A percentile compares a stretch with the other conserved stretches of the same genome.
Conservation (phyloP, 2,888 invertebrate genomes). For the Blastobasis adustella region DNA sequence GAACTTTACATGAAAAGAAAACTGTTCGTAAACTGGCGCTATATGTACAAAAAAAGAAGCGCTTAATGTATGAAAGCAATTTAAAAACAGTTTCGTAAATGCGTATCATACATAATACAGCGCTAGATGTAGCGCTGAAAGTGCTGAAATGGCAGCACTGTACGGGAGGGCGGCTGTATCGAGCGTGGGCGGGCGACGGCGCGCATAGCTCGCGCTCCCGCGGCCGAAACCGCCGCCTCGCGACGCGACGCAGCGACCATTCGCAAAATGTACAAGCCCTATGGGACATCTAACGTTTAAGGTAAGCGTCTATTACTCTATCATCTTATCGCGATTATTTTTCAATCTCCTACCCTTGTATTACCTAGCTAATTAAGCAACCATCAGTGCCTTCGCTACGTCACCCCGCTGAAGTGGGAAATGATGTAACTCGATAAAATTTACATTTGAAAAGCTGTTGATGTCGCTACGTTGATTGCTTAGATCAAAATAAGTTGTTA, state of each 20-base stretch:
- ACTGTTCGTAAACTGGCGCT: too few relatives aligned
- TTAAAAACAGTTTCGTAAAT: too few relatives aligned
- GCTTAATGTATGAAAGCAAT: too few relatives aligned
- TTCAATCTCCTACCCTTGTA: too few relatives aligned
- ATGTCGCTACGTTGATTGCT: neutral
- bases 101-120: neutral
- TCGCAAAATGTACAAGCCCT: too few relatives aligned
- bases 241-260: conserved; percentile 13
- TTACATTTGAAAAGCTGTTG: conserved; percentile 12
- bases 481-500: too few relatives aligned
- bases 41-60: too few relatives aligned
- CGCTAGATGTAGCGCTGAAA: too few relatives aligned
- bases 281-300: conserved; percentile 17
- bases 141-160: conserved; percentile 14
- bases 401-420: neutral
- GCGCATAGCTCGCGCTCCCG: conserved; percentile 32
- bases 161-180: conserved; percentile 36
- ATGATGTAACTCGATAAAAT: conserved; percentile 41
- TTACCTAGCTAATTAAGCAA: too few relatives aligned
- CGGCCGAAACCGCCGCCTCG: conserved; percentile 27
- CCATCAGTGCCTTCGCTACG: neutral
- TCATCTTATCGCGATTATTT: too few relatives aligned
- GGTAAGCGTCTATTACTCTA: conserved; percentile 21
- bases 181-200: conserved; percentile 63
- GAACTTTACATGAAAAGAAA: too few relatives aligned